These are phyloP conservation scores for Uromys caudimaculatus DNA, from an alignment of 2,797 vertebrate genomes.

Conservation along the genomic window DNA sequence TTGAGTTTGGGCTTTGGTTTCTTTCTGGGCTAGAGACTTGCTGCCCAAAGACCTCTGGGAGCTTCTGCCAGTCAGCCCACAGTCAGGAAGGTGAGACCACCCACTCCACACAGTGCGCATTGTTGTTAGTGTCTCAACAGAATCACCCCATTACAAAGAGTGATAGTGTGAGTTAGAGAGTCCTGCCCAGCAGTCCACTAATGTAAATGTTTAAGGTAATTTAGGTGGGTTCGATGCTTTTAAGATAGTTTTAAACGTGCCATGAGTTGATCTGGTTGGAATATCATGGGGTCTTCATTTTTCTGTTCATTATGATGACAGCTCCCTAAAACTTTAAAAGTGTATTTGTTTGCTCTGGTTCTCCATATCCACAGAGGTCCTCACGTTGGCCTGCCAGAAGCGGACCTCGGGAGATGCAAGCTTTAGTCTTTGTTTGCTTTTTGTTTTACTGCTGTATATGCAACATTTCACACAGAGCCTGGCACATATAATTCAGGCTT, in stretches of 20 bases:
- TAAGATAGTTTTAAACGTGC: background rate
- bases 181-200: background rate
- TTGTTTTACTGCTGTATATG: background rate
- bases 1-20: background rate
- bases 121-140: background rate
- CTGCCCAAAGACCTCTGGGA: background rate
- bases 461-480: background rate
- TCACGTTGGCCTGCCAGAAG: background rate
- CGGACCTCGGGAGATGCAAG: background rate
- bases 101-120: background rate
- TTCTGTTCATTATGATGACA: background rate
- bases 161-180: background rate
- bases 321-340: background rate
- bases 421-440: background rate
- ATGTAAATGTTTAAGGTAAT: background rate
- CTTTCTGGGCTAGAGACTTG: background rate
- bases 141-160: background rate
- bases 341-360: background rate
- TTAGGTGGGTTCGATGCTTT: background rate
- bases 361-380: background rate
- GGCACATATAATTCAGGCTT: background rate
- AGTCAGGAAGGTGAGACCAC: background rate
- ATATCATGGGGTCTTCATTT: background rate
- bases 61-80: background rate
- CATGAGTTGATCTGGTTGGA: background rate